A percentile compares a stretch with the other conserved stretches of the same genome.
Evolutionary conservation across 2,113 vertebrate species (phyloP).

Genomic region (Daboia siamensis): DNA sequence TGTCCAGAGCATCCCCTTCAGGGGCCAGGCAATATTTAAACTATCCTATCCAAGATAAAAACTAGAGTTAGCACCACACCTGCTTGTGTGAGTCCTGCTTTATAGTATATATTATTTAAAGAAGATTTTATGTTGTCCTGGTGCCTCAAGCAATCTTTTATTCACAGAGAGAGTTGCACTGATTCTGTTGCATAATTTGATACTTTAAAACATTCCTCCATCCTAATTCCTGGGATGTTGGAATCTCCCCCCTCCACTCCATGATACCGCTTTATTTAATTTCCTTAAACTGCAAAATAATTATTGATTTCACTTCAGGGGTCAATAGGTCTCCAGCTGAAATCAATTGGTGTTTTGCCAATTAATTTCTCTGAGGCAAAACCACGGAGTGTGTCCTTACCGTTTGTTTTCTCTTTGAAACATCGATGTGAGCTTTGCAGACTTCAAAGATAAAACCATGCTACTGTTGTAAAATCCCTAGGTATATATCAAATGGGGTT

Average conservation of each 20-base stretch:
- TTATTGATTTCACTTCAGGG: constrained; percentile 48
- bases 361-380: constrained; percentile 38
- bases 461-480: background rate
- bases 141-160: background rate
- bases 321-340: constrained; percentile 30
- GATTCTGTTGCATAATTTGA: background rate
- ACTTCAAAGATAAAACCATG: background rate
- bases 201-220: background rate
- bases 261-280: constrained; percentile 32
- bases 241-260: constrained; percentile 15
- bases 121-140: background rate
- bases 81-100: background rate
- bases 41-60: background rate
- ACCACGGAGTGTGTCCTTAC: constrained; percentile 35
- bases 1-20: background rate
- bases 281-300: constrained; percentile 34
- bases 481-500: background rate
- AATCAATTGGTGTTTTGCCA: constrained; percentile 36
- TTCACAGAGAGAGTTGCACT: background rate
- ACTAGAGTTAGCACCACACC: background rate
- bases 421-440: constrained; percentile 2
- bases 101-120: background rate
- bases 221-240: background rate
- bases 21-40: background rate
- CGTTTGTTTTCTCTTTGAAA: constrained; percentile 41